Conservation (phyloP, 2,113 vertebrate species). For the Ptychochromis oligacanthus region DNA sequence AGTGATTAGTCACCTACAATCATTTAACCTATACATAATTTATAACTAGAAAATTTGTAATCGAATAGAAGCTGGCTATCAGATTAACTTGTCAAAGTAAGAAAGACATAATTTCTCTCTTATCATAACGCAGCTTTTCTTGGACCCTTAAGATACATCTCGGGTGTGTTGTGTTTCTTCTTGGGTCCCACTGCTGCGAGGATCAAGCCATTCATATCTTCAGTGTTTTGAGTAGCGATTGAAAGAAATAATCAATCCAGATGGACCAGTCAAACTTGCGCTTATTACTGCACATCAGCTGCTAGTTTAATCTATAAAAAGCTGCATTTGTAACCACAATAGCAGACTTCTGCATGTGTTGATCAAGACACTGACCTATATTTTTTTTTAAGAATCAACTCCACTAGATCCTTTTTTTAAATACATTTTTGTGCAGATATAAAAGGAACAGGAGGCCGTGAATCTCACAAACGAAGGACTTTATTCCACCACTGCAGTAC, state of each 20-base stretch:
- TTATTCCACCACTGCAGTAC: constrained; percentile 73
- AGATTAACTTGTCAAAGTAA: too few species aligned
- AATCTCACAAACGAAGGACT: constrained; percentile 81
- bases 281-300: neutral
- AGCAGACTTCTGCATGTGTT: neutral
- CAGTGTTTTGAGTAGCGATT: neutral
- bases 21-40: too few species aligned
- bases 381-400: neutral
- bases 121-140: too few species aligned
- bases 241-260: neutral
- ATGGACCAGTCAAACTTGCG: neutral
- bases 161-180: too few species aligned
- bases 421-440: neutral
- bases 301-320: neutral
- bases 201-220: too few species aligned
- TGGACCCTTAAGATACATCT: too few species aligned
- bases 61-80: too few species aligned
- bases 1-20: too few species aligned
- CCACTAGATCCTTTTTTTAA: neutral
- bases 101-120: too few species aligned
- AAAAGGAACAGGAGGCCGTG: neutral
- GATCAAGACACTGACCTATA: neutral
- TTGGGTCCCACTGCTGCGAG: too few species aligned
- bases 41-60: too few species aligned
- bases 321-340: neutral